A percentile compares a stretch with the other conserved stretches of the same genome.
These are phyloP conservation scores for Neoaliturus tenellus DNA, from an alignment of 2,888 invertebrate genomes.

Conservation along the genomic window DNA sequence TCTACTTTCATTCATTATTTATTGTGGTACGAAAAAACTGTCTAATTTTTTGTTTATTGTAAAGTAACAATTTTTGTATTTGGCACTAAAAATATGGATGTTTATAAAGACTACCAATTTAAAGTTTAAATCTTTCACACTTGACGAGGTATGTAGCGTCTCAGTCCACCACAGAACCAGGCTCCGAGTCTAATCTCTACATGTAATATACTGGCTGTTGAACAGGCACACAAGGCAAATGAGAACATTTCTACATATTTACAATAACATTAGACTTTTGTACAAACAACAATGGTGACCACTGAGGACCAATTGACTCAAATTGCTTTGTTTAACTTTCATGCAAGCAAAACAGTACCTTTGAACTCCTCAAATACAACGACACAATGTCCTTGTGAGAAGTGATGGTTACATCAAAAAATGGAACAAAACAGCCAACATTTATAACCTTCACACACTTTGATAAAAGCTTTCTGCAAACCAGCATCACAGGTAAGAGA, in stretches of 20 bases:
- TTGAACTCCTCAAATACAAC: neutral
- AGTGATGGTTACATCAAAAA: no score
- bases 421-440: neutral
- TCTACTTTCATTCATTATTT: no score
- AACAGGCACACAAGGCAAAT: slow-evolving; percentile 9
- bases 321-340: neutral
- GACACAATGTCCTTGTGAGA: neutral
- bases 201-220: neutral
- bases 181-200: neutral
- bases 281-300: neutral
- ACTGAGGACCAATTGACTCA: neutral
- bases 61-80: no score
- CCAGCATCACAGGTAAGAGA: slow-evolving; percentile 16
- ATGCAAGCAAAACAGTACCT: slow-evolving; percentile 3
- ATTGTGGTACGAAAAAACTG: no score
- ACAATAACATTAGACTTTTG: slow-evolving; percentile 10
- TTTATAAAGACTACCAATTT: no score
- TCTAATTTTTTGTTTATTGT: no score
- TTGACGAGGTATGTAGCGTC: no score
- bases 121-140: no score
- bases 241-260: slow-evolving; percentile 1
- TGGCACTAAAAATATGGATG: no score
- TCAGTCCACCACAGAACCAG: neutral
- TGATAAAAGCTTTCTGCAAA: neutral
- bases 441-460: neutral